Evolutionary conservation across 2,888 invertebrate genomes (phyloP).

Genomic region (Aethes cnicana): DNA sequence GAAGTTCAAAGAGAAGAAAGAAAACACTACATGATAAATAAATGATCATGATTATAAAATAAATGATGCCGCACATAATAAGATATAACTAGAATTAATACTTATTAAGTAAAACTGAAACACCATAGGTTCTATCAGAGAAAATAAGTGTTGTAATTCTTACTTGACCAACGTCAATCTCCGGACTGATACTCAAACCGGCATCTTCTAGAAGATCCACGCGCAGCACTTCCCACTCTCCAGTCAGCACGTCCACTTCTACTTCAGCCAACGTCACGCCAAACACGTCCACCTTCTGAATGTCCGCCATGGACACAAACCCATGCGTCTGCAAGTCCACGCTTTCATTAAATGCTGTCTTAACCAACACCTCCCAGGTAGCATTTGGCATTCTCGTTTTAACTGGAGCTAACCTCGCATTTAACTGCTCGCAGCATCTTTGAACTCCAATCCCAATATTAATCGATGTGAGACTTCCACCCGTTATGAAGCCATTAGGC

Average conservation of each 20-base stretch:
- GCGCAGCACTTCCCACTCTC: slow-evolving; percentile 83
- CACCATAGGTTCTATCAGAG: neutral
- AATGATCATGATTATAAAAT: too few species aligned
- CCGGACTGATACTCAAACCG: slow-evolving; percentile 85
- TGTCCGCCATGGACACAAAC: slow-evolving; percentile 51
- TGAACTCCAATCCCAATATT: slow-evolving; percentile 80
- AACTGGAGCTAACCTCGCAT: slow-evolving; percentile 68
- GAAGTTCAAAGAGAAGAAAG: too few species aligned
- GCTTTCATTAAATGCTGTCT: slow-evolving; percentile 62
- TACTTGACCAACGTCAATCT: slow-evolving; percentile 86
- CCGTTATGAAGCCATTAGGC: slow-evolving; percentile 85
- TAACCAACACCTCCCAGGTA: slow-evolving; percentile 77
- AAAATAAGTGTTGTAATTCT: too few species aligned
- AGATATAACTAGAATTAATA: too few species aligned
- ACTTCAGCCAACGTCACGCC: slow-evolving; percentile 85
- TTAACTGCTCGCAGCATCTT: slow-evolving; percentile 71
- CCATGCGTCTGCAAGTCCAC: slow-evolving; percentile 62
- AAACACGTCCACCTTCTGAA: slow-evolving; percentile 61
- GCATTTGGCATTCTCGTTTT: slow-evolving; percentile 66
- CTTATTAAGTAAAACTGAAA: too few species aligned
- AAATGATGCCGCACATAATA: too few species aligned
- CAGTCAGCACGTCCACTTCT: slow-evolving; percentile 88
- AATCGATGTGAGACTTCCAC: slow-evolving; percentile 86
- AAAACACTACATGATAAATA: too few species aligned
- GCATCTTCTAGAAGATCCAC: slow-evolving; percentile 86